Evolutionary conservation across 2,888 invertebrate species (phyloP), one percentile per base, ranked within the genome.

Genomic region (Sphecodes monilicornis): DNA sequence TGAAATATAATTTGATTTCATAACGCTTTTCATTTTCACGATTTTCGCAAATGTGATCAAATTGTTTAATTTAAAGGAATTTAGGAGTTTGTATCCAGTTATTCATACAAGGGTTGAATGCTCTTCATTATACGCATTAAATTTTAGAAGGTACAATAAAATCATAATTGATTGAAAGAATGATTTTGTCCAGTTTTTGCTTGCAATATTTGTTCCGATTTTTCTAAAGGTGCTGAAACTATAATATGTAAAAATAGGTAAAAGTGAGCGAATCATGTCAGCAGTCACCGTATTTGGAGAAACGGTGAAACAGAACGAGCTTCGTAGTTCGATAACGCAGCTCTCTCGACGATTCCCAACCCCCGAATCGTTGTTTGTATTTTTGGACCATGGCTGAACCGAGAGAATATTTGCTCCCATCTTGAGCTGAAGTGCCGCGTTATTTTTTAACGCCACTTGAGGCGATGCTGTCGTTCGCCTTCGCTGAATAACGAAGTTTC

Each of bases 371-470:
- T 8, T 50, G 36, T 80, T 79, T 76, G 69, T 76, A 83, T 82
- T 83, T 83, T 82, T 73, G 76, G 83, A 69, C 76, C 82, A 50
- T 1, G 46, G 57, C 70, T 74, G 50, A 64, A 57, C 29, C 64
- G 43, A 29, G 41, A 10, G 54, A 50, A 81, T 69, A 68, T 60
- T 72, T 43, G 39, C 81, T 57, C 43, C 69, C 50, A 54, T 60
- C 69, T 73, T 22, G 32, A 54, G 69, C 32, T 83, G 76, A 54
- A 83, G 83, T 76, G 76, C 60, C 39, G 75, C 43, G 83, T 73
- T 83, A 83, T 83, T 83, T 83, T 83, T 81, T 81, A 82, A 83
- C 82, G 36, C 60, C 83, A 83, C 83, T 83, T 32, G 83, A 82
- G 69, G 68, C 41, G 72, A 83, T 69, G 29, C 71, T 73, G 60